phyloP scores from a whole-genome alignment of 2,888 invertebrate genomes.

The Drepana falcataria region DNA sequence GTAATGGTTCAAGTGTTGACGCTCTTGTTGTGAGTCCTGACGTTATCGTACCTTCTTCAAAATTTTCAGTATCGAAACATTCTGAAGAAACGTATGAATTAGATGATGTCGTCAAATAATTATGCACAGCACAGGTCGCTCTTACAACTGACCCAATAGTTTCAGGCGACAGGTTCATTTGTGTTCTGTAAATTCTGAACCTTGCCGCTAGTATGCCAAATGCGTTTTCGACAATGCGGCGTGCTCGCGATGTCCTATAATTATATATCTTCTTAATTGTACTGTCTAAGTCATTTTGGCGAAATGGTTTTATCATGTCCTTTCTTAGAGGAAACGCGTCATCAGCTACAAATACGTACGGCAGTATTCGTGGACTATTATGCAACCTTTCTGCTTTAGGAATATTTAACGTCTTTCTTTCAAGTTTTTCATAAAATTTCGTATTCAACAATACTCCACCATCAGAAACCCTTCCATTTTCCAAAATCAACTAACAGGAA shows the following conservation, averaged over 20 bases:
- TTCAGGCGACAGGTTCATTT: background rate
- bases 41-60: background rate
- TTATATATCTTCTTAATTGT: background rate
- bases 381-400: background rate
- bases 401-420: slow-evolving; percentile 8
- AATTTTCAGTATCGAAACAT: background rate
- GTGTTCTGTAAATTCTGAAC: no score
- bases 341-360: slow-evolving; percentile 13
- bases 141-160: background rate
- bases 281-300: background rate
- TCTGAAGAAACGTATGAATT: background rate
- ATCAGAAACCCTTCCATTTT: slow-evolving; percentile 9
- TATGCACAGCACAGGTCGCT: background rate
- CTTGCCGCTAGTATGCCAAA: no score
- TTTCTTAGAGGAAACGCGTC: slow-evolving; percentile 11
- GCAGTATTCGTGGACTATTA: slow-evolving; percentile 4
- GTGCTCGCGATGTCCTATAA: no score
- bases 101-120: background rate
- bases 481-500: slow-evolving; percentile 11
- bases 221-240: no score
- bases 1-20: no score
- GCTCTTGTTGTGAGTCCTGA: no score
- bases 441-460: slow-evolving; percentile 13
- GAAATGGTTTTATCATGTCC: slow-evolving; percentile 9
- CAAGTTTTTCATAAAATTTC: slow-evolving; percentile 9